Evolutionary conservation across 2,797 vertebrate genomes (phyloP).

Genomic region (Holocentrus rufus): DNA sequence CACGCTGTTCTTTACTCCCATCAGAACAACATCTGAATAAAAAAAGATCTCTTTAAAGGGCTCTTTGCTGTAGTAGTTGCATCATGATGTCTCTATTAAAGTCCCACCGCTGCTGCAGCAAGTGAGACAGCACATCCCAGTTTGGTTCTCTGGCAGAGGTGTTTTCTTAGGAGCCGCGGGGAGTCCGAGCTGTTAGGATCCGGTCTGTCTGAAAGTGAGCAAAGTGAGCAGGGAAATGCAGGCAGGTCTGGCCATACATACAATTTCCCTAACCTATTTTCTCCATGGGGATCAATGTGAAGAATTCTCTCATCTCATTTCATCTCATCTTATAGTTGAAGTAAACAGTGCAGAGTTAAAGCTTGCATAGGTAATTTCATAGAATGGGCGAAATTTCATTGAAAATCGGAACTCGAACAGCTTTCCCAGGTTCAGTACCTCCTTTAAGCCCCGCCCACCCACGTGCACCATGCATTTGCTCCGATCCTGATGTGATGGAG

Average conservation of each 20-base stretch:
- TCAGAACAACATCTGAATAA: background rate
- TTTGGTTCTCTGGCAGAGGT: constrained; percentile 1
- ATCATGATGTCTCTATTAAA: background rate
- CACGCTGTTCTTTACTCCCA: background rate
- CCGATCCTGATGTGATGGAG: too few relatives aligned
- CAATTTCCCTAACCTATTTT: background rate
- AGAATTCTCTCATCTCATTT: too few relatives aligned
- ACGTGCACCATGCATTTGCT: too few relatives aligned
- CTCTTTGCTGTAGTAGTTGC: background rate
- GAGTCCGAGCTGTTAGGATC: background rate
- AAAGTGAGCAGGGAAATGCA: background rate
- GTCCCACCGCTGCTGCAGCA: background rate
- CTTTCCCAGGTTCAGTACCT: too few relatives aligned
- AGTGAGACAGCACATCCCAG: background rate
- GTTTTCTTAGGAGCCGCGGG: background rate
- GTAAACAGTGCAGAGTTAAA: too few relatives aligned
- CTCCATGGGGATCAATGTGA: background rate
- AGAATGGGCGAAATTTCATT: too few relatives aligned
- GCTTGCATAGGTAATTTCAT: too few relatives aligned
- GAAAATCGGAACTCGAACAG: too few relatives aligned
- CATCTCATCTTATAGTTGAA: too few relatives aligned
- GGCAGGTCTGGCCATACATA: background rate
- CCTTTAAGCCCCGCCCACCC: too few relatives aligned
- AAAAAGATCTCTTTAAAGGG: too few relatives aligned
- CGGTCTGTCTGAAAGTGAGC: background rate